phyloP scores from a whole-genome alignment of 2,888 invertebrate genomes.

The Cordilura impudica region DNA sequence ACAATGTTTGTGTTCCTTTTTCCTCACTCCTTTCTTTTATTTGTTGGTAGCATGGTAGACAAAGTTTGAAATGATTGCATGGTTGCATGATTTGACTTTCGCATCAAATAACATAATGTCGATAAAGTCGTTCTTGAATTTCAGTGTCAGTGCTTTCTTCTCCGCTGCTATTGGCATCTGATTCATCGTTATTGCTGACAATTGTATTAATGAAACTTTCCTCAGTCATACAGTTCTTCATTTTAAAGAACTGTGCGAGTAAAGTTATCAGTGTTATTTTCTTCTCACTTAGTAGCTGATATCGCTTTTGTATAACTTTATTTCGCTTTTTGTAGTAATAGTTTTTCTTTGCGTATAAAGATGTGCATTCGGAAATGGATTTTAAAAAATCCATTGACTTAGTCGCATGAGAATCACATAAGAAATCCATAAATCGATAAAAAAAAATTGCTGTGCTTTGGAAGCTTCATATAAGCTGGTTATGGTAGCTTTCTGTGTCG shows the following conservation, averaged over 20 bases:
- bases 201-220: conserved; percentile 49
- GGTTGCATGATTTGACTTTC: conserved; percentile 30
- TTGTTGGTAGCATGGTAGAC: conserved; percentile 12
- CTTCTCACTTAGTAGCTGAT: conserved; percentile 35
- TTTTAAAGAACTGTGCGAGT: conserved; percentile 46
- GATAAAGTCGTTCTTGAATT: conserved; percentile 21
- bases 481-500: conserved; percentile 22
- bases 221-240: conserved; percentile 47
- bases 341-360: background rate
- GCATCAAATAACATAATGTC: conserved; percentile 29
- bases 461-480: background rate
- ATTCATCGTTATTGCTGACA: conserved; percentile 43
- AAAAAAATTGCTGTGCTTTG: conserved; percentile 3
- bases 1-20: background rate
- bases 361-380: background rate
- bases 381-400: background rate
- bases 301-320: too few relatives aligned
- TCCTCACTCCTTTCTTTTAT: conserved; percentile 2
- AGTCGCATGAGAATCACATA: background rate
- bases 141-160: conserved; percentile 31
- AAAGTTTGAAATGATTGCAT: conserved; percentile 40
- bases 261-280: conserved; percentile 43
- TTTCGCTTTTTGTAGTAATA: background rate
- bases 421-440: background rate
- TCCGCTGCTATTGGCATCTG: conserved; percentile 39